A percentile compares a stretch with the other conserved stretches of the same genome.
These are phyloP conservation scores for Ceriagrion tenellum DNA, from an alignment of 2,888 invertebrate genomes.

Conservation along the genomic window DNA sequence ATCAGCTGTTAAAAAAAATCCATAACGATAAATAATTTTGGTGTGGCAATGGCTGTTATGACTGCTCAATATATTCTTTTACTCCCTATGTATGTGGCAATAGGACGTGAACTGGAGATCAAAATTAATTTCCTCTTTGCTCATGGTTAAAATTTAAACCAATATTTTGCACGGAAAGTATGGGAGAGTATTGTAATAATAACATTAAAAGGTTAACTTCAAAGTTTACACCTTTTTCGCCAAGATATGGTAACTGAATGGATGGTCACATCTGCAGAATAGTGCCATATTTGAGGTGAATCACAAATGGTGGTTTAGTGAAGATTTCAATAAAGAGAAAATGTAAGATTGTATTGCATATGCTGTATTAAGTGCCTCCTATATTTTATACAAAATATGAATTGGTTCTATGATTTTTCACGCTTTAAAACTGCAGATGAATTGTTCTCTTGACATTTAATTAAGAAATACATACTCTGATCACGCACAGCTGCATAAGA, in stretches of 20 bases:
- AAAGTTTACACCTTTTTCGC: not conserved
- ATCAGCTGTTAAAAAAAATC: conserved; percentile 11
- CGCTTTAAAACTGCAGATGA: not conserved
- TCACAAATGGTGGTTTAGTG: conserved; percentile 2
- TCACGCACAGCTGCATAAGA: conserved; percentile 4
- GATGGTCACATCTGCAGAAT: not conserved
- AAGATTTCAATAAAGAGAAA: conserved; percentile 2
- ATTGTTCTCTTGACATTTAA: conserved; percentile 20
- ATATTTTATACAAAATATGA: conserved; percentile 57
- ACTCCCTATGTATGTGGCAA: conserved; percentile 32
- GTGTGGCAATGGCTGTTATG: not conserved
- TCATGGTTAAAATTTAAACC: conserved; percentile 37
- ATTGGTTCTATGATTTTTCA: not conserved
- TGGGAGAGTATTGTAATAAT: conserved; percentile 1
- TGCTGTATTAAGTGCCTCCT: conserved; percentile 55
- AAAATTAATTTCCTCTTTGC: conserved; percentile 2
- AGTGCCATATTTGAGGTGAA: not conserved
- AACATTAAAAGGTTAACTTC: not conserved
- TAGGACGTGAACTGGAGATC: not conserved
- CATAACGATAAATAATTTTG: not conserved
- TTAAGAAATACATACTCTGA: conserved; percentile 22
- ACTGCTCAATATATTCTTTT: conserved; percentile 39
- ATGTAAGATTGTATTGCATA: conserved; percentile 43
- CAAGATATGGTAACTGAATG: not conserved
- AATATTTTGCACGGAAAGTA: not conserved